Evolutionary conservation across 2,113 vertebrate species (phyloP).

Genomic region (Neodon shergylaensis): DNA sequence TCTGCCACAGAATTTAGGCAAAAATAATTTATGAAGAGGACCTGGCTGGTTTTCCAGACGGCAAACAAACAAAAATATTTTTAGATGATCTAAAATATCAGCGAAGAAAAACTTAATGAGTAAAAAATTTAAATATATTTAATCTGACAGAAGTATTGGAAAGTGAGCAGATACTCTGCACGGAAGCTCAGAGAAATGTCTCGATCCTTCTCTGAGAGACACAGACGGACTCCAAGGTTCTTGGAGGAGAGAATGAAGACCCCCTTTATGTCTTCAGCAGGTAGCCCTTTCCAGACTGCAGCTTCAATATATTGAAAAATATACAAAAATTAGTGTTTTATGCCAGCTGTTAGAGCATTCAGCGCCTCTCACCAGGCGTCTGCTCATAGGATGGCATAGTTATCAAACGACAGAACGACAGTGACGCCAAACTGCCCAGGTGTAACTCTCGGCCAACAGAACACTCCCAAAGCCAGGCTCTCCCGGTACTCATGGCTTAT

Average conservation of each 20-base stretch:
- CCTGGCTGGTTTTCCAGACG: not conserved
- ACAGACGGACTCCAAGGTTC: not conserved
- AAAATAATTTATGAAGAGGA: not conserved
- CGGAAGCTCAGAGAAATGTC: not conserved
- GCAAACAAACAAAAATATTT: not conserved
- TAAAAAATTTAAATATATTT: constrained; percentile 2
- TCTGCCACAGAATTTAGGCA: not conserved
- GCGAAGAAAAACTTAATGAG: not conserved
- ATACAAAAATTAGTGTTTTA: not conserved
- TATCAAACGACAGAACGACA: not conserved
- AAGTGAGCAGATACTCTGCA: not conserved
- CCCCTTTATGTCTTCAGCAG: not conserved
- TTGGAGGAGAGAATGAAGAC: not conserved
- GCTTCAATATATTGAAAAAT: not conserved
- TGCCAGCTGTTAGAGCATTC: not conserved
- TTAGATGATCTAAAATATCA: constrained; percentile 3
- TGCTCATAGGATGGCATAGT: not conserved
- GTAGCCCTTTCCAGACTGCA: not conserved
- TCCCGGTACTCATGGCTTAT: not conserved
- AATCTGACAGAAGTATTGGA: constrained; percentile 26
- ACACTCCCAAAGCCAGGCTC: not conserved
- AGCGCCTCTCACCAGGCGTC: not conserved
- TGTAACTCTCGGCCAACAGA: not conserved
- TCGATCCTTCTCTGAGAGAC: not conserved
- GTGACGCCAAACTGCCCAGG: not conserved